phyloP scores from a whole-genome alignment of 2,113 vertebrate species.

The Boulengeromyrus knoepffleri region DNA sequence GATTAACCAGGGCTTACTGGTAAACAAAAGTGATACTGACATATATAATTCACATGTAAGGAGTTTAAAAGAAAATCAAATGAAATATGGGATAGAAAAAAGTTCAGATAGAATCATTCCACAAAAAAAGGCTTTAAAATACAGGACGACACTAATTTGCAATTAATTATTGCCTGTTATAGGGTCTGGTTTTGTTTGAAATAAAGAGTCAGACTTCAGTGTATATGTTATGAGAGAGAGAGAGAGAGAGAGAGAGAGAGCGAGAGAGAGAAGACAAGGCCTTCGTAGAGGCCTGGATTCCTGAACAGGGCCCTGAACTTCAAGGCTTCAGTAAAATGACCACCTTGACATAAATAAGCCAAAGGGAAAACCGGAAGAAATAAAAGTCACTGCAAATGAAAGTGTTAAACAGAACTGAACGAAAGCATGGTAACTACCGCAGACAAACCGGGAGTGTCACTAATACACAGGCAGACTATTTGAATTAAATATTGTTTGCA shows the following conservation, averaged over 20 bases:
- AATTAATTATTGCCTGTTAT: background rate
- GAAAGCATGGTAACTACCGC: background rate
- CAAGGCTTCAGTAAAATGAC: background rate
- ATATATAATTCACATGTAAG: background rate
- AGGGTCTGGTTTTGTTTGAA: background rate
- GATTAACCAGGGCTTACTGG: background rate
- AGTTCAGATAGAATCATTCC: background rate
- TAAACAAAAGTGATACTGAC: background rate
- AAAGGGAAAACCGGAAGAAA: background rate
- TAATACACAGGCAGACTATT: background rate
- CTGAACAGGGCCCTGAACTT: background rate
- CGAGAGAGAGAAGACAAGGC: background rate
- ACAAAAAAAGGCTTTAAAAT: background rate
- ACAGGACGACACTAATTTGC: background rate
- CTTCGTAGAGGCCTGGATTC: background rate
- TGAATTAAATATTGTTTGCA: background rate
- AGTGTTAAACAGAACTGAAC: background rate
- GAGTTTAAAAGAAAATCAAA: background rate
- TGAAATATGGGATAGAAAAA: background rate
- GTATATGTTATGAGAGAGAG: background rate
- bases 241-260: background rate
- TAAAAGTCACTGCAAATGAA: background rate
- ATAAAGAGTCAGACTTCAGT: background rate
- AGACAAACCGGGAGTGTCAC: background rate
- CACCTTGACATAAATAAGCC: background rate